Percentiles rank a stretch among this genome's conserved stretches.
Evolutionary conservation across 2,113 vertebrate species (phyloP).

Genomic region (Upupa epops): DNA sequence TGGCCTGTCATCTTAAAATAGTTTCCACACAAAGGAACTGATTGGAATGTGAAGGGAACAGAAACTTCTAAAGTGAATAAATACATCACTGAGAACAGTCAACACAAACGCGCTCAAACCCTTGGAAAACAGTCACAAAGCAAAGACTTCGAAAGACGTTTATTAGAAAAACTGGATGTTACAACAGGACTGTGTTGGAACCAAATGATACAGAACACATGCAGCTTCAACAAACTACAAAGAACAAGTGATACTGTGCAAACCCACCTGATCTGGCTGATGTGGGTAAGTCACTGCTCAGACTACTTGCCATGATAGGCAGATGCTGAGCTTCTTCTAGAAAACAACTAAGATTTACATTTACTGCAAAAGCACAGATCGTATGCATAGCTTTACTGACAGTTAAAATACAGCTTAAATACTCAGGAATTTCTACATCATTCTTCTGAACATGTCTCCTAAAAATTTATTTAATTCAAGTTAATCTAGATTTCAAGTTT

Average conservation of each 20-base stretch:
- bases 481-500: background rate
- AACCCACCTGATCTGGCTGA: conserved; percentile 61
- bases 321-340: background rate
- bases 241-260: background rate
- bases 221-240: background rate
- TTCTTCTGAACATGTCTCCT: background rate
- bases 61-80: background rate
- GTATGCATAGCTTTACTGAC: background rate
- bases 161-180: conserved; percentile 70
- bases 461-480: background rate
- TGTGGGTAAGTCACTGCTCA: background rate
- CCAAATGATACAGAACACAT: background rate
- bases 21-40: background rate
- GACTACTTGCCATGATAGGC: background rate
- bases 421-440: background rate
- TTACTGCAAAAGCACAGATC: conserved; percentile 18
- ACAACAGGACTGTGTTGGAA: conserved; percentile 51
- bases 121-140: conserved; percentile 69
- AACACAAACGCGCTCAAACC: background rate
- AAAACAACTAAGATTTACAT: background rate
- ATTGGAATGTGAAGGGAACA: no score
- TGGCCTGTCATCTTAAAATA: background rate
- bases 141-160: conserved; percentile 70
- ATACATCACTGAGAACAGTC: background rate
- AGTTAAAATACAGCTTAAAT: background rate